These are phyloP conservation scores for Drosophila pseudoobscura DNA, from an alignment of 1,140 invertebrate species.

Conservation along the genomic window DNA sequence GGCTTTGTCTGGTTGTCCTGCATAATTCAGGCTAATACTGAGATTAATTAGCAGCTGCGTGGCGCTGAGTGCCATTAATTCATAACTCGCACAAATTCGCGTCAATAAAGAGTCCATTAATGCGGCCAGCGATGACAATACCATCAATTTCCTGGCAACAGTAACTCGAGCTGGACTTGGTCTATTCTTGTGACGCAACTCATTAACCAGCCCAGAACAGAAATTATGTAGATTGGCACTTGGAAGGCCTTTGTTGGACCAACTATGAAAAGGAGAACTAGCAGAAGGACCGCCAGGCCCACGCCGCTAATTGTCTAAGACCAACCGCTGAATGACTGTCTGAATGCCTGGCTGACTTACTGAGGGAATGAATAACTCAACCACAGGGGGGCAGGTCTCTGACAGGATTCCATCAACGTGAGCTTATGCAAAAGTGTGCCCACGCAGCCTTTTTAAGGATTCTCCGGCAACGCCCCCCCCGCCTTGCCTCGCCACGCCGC, in stretches of 20 bases:
- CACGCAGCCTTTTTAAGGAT: conserved; percentile 36
- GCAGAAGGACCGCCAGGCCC: conserved; percentile 1
- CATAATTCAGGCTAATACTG: conserved; percentile 47
- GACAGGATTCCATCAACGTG: conserved; percentile 38
- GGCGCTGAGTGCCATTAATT: conserved; percentile 52
- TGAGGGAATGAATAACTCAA: too few relatives aligned
- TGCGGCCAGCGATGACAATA: conserved; percentile 23
- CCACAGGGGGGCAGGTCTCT: conserved; percentile 19
- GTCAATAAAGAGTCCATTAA: conserved; percentile 28
- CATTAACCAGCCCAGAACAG: conserved; percentile 17
- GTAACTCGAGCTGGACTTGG: neutral
- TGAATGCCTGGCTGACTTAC: neutral
- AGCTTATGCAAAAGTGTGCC: conserved; percentile 42
- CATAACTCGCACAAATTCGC: conserved; percentile 42
- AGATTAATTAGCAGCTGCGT: conserved; percentile 60
- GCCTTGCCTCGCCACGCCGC: neutral
- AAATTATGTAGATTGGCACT: conserved; percentile 34
- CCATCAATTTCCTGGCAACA: conserved; percentile 27
- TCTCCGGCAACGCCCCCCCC: neutral
- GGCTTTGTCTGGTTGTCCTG: conserved; percentile 14
- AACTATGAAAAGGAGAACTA: too few relatives aligned
- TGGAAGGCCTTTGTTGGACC: conserved; percentile 6
- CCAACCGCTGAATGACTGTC: neutral
- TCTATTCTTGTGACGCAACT: conserved; percentile 26
- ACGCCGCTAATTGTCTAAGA: conserved; percentile 39